Evolutionary conservation across 2,797 vertebrate genomes (phyloP).

Genomic region (Carcharodon carcharias): DNA sequence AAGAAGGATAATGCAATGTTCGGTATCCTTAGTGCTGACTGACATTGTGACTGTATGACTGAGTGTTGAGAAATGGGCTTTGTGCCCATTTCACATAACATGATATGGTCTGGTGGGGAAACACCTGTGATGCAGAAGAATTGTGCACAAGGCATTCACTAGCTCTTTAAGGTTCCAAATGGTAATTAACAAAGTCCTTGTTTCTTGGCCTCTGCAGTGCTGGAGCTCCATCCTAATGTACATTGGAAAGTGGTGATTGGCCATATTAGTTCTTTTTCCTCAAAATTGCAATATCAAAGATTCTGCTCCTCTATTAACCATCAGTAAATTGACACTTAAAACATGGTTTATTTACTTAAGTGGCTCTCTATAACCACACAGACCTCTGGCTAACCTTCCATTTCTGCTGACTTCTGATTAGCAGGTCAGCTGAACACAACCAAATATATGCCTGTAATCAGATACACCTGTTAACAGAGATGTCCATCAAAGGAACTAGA

Average conservation of each 20-base stretch:
- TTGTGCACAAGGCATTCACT: neutral
- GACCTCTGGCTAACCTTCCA: neutral
- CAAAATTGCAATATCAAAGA: neutral
- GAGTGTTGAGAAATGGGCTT: neutral
- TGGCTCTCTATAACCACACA: neutral
- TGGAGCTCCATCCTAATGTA: neutral
- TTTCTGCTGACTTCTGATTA: neutral
- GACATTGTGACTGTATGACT: neutral
- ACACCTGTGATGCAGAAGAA: neutral
- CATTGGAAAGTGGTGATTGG: neutral
- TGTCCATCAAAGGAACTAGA: neutral
- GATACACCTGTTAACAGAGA: neutral
- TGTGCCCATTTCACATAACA: neutral
- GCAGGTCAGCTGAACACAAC: neutral
- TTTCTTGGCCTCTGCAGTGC: neutral
- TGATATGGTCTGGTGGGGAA: neutral
- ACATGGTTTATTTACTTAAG: neutral
- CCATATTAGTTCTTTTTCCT: neutral
- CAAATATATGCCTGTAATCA: neutral
- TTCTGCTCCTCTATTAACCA: neutral
- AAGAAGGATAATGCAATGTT: neutral
- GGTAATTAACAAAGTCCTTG: neutral
- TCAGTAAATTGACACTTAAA: neutral
- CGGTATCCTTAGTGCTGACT: neutral
- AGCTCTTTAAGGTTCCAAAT: neutral